phyloP scores from a whole-genome alignment of 2,888 invertebrate species.

The Lathronympha strigana region DNA sequence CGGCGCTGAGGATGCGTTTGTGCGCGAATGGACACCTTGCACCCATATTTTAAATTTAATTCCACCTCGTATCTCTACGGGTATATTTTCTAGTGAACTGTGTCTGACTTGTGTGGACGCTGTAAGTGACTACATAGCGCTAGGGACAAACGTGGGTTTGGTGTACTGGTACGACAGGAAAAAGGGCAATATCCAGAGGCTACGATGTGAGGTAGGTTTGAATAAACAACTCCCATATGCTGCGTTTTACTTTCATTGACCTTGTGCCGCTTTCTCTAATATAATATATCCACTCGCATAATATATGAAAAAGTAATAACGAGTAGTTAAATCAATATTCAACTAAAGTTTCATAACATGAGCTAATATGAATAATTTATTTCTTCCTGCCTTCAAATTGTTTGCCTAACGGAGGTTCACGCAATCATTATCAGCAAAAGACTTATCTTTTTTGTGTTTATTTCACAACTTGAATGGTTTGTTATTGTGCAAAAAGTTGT shows the following conservation, averaged over 20 bases:
- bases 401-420: neutral
- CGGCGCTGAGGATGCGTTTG: slow-evolving; percentile 78
- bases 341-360: neutral
- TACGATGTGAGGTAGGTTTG: slow-evolving; percentile 90
- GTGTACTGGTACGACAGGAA: slow-evolving; percentile 94
- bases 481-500: slow-evolving; percentile 30
- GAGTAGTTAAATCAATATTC: slow-evolving; percentile 8
- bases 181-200: slow-evolving; percentile 89
- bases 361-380: slow-evolving; percentile 18
- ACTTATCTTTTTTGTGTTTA: slow-evolving; percentile 24
- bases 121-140: slow-evolving; percentile 91
- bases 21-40: slow-evolving; percentile 93
- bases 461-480: slow-evolving; percentile 16
- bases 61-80: slow-evolving; percentile 89
- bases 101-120: slow-evolving; percentile 92
- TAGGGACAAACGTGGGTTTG: slow-evolving; percentile 94
- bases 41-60: slow-evolving; percentile 89
- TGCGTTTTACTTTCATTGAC: slow-evolving; percentile 38
- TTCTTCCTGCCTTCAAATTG: neutral
- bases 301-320: neutral
- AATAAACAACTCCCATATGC: slow-evolving; percentile 42
- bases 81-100: slow-evolving; percentile 90
- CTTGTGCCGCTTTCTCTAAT: slow-evolving; percentile 36
- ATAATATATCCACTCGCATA: neutral
- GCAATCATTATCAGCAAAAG: slow-evolving; percentile 14